phyloP scores from a whole-genome alignment of 2,797 vertebrate genomes.

The Mustela erminea region DNA sequence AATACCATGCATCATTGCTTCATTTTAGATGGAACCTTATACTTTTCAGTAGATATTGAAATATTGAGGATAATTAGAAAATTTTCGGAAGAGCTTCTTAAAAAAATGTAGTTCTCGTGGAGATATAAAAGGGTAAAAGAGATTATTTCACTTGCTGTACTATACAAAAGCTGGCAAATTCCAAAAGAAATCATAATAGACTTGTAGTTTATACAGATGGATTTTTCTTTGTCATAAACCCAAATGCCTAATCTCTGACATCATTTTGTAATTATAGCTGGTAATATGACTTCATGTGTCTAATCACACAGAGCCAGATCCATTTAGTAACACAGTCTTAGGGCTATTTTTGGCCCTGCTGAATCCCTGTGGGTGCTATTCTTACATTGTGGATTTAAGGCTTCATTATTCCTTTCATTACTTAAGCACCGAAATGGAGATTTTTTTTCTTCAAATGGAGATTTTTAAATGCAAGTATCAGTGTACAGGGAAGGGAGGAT shows the following conservation, averaged over 20 bases:
- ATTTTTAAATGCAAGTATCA: constrained; percentile 17
- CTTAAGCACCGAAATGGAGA: neutral
- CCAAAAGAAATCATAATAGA: constrained; percentile 42
- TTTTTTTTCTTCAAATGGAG: neutral
- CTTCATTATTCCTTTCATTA: constrained; percentile 53
- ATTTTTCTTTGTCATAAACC: constrained; percentile 43
- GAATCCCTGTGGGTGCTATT: neutral
- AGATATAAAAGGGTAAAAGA: constrained; percentile 21
- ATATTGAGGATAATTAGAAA: constrained; percentile 23
- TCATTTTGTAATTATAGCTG: constrained; percentile 30
- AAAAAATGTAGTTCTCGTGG: neutral
- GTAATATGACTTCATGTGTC: neutral
- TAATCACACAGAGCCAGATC: neutral
- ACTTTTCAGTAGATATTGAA: neutral
- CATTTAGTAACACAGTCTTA: neutral
- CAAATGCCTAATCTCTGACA: neutral
- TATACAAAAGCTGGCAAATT: constrained; percentile 8
- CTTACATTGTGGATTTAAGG: neutral
- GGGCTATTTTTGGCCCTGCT: neutral
- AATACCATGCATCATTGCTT: constrained; percentile 5
- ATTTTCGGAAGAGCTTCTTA: neutral
- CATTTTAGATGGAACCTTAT: neutral
- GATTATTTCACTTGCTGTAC: constrained; percentile 2
- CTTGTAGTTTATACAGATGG: neutral
- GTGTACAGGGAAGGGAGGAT: neutral